Evolutionary conservation across 2,113 vertebrate genomes (phyloP).

Genomic region (Osmerus eperlanus): DNA sequence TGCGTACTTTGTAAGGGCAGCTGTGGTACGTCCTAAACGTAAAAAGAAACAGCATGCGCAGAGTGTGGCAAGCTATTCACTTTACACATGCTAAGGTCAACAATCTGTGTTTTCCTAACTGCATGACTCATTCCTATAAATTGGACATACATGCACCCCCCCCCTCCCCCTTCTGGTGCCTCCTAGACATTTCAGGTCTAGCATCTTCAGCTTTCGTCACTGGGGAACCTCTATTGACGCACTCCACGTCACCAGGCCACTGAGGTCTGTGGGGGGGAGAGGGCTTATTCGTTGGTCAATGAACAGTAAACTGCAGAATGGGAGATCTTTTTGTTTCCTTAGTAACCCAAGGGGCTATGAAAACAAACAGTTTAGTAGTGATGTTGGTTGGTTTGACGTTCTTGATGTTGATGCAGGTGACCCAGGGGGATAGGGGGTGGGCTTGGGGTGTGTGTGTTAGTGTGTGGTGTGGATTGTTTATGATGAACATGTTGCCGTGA

Average conservation of each 20-base stretch:
- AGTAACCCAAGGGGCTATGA: no score
- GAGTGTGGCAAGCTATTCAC: not conserved
- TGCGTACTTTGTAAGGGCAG: no score
- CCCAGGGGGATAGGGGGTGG: not conserved
- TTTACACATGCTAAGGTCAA: not conserved
- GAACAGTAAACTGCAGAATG: no score
- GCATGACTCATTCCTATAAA: not conserved
- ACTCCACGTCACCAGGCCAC: not conserved
- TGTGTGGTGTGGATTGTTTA: slow-evolving; percentile 22
- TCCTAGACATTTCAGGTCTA: slow-evolving; percentile 3
- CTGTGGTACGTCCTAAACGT: no score
- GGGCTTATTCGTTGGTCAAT: not conserved
- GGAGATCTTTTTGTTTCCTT: no score
- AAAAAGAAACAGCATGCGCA: not conserved
- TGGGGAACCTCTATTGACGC: not conserved
- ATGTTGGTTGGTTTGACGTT: not conserved
- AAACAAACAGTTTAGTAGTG: not conserved
- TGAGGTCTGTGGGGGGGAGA: slow-evolving; percentile 27
- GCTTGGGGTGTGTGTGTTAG: no score
- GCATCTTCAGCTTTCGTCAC: slow-evolving; percentile 2
- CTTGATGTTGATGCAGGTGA: slow-evolving; percentile 27
- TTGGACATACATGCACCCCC: not conserved
- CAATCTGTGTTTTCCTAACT: not conserved
- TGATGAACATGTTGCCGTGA: slow-evolving; percentile 11
- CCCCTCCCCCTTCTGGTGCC: not conserved